These are phyloP conservation scores for Eclectus roratus DNA, from an alignment of 2,113 vertebrate species.

Conservation along the genomic window DNA sequence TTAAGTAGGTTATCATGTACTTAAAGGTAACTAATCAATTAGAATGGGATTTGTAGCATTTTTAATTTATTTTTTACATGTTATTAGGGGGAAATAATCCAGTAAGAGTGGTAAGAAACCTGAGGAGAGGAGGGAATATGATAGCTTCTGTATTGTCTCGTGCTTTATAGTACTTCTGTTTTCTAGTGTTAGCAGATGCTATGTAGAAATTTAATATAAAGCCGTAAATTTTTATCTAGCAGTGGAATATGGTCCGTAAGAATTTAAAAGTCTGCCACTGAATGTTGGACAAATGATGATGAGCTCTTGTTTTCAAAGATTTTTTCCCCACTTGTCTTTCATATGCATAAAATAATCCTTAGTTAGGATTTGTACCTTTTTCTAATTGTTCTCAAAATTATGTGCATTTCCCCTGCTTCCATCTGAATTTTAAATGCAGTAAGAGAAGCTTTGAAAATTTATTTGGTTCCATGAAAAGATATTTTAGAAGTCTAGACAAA, in stretches of 20 bases:
- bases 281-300: not conserved
- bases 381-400: not conserved
- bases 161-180: not conserved
- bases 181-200: not conserved
- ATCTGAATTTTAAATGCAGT: not conserved
- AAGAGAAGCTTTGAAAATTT: not conserved
- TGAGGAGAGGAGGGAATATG: not conserved
- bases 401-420: not conserved
- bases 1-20: not conserved
- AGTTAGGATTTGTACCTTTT: not conserved
- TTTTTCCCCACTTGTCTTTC: not conserved
- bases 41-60: not conserved
- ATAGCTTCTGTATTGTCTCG: not conserved
- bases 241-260: not conserved
- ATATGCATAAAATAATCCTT: not conserved
- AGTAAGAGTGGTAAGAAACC: not conserved
- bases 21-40: not conserved
- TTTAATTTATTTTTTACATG: not conserved
- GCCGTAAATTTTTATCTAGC: not conserved
- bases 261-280: not conserved
- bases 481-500: not conserved
- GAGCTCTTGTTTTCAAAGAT: not conserved
- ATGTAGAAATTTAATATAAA: not conserved
- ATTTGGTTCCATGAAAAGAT: not conserved
- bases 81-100: not conserved